Evolutionary conservation across 2,113 vertebrate genomes (phyloP), one percentile per base, ranked within the genome.

Genomic region (Oceanodroma tethys): DNA sequence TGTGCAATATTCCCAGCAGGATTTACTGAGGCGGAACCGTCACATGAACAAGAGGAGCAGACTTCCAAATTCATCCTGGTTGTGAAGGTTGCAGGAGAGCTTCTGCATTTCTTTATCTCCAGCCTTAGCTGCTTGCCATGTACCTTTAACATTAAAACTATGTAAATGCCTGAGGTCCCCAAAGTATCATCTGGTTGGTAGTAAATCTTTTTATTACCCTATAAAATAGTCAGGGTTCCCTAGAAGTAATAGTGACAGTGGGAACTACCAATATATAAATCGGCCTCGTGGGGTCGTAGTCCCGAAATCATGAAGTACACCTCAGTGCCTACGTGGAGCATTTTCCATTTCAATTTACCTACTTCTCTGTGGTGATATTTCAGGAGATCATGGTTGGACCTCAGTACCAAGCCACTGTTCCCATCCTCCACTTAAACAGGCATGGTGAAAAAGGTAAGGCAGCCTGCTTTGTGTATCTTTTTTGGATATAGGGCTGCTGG

Each of bases 381-480:
- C 96, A 99, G 99, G 99, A 99, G 85, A 99, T 99, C 96, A 99
- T 99, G 99, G 98, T 99, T 81, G 99, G 99, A 67, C 98, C 99
- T 40, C 99, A 99, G 98, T 99, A 99, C 96, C 99, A 99, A 94
- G 99, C 99, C 10, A 97, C 98, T 60, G 99, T 99, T 96, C 99
- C 99, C 91, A 96, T 97, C 86, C 97, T 99, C 66, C 96, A 95
- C 90, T 78, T 96, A 5, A 98, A 97, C 75, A 95, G 97, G 38
- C 98, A 97, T 9, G 92, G 98, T 40, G 99, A 99, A 18, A 99
- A 97, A 98, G 98, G 99, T 99, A 95, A 98, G 98, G 38, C 20
- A 20, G 4, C 62, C 36, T 75, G 40, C 34, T 26, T n/a, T 6
- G 0, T 7, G 32, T 32, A 10, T 55, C 66, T 29, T 2, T 9